These are phyloP conservation scores for Sterrhoptilus dennistouni DNA, from an alignment of 2,113 vertebrate species.

Conservation along the genomic window DNA sequence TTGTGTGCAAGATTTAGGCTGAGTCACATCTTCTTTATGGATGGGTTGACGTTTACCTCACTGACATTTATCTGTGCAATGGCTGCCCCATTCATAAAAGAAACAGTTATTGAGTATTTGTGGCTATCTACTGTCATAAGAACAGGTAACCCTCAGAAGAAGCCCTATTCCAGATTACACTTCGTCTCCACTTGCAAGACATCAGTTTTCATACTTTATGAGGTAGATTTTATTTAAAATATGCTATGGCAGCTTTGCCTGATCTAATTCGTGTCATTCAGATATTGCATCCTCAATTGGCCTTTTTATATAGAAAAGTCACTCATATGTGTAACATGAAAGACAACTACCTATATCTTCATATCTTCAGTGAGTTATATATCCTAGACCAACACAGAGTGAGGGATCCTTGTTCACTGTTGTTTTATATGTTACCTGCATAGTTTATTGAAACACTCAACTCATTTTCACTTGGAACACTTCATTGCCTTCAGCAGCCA, in stretches of 20 bases:
- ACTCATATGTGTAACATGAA: background rate
- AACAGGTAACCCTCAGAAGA: background rate
- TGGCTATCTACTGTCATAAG: background rate
- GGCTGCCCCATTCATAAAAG: background rate
- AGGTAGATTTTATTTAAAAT: background rate
- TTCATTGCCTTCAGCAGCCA: background rate
- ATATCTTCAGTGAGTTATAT: background rate
- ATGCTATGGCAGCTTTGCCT: background rate
- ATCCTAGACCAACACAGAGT: background rate
- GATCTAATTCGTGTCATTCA: background rate
- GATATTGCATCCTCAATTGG: rapidly evolving
- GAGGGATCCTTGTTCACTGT: background rate
- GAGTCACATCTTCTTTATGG: background rate
- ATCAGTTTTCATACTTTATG: background rate
- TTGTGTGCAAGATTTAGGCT: background rate
- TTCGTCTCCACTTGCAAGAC: background rate
- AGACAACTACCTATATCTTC: background rate
- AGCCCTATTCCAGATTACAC: background rate
- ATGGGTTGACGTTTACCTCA: background rate
- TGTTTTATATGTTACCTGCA: background rate
- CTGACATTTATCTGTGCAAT: background rate
- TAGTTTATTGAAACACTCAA: background rate
- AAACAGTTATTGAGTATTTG: background rate
- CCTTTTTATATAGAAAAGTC: background rate
- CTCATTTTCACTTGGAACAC: background rate